phyloP scores from a whole-genome alignment of 2,888 invertebrate genomes.

The Pollenia amentaria region DNA sequence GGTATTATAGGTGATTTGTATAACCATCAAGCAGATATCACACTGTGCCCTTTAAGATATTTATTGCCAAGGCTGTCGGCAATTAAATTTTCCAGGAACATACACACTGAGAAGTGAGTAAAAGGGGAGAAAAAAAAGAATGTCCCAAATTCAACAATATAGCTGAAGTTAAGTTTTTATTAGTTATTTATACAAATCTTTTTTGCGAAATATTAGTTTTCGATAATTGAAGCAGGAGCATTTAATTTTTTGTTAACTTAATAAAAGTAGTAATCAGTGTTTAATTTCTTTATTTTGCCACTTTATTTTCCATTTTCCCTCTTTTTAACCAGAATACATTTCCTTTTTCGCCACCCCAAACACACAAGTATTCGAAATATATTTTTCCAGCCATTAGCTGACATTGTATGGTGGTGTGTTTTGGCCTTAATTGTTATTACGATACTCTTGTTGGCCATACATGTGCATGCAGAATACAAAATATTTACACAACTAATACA shows the following conservation, averaged over 20 bases:
- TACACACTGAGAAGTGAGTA: slow-evolving; percentile 80
- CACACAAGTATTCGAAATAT: slow-evolving; percentile 80
- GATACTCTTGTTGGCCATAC: slow-evolving; percentile 77
- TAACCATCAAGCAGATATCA: slow-evolving; percentile 75
- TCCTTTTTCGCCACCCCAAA: slow-evolving; percentile 82
- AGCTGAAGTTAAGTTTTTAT: no score
- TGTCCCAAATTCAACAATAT: no score
- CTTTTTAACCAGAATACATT: slow-evolving; percentile 78
- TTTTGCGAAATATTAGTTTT: no score
- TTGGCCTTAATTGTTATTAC: slow-evolving; percentile 77
- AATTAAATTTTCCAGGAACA: slow-evolving; percentile 77
- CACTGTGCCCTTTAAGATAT: slow-evolving; percentile 80
- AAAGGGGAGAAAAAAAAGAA: no score
- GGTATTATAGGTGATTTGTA: slow-evolving; percentile 79
- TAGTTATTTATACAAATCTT: no score
- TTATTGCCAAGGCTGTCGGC: slow-evolving; percentile 75
- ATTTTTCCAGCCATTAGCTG: slow-evolving; percentile 81
- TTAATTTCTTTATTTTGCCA: background rate
- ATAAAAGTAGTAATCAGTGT: no score
- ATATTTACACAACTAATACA: slow-evolving; percentile 52
- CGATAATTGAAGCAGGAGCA: no score
- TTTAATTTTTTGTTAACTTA: no score
- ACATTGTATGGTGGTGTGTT: slow-evolving; percentile 81
- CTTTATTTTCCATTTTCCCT: background rate
- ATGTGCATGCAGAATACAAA: slow-evolving; percentile 77